Base-by-base conservation (phyloP, 2,113 vertebrate genomes). In the Cromileptes altivelis region DNA sequence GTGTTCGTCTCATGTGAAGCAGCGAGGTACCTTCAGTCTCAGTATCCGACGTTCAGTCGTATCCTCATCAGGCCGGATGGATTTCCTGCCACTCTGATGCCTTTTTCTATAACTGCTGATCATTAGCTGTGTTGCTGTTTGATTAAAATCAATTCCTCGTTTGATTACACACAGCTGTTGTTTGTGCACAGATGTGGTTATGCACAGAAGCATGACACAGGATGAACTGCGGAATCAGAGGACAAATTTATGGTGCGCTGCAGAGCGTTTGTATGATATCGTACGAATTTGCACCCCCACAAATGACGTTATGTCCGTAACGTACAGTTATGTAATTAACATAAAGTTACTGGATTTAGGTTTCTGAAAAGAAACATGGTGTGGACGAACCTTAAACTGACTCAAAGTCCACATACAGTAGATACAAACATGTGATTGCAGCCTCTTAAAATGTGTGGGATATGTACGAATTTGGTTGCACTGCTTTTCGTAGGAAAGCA, bases 111-210 rank as follows among this genome's bases (percentile, higher is more conserved):
- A 81, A 85, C 75, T 33, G 73, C 33, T 79, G 42, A 81, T 91
- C 86, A 89, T 88, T 82, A 70, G 75, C 80, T 57, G 45, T 57
- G 65, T 49, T 69, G 75, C 60, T 12, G 0, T 90, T 84, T 68
- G 69, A 79, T 85, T 85, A 56, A 76, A 91, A 91, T 89, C 82
- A 70, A 83, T 92, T 67, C 19, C 42, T 57, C 60, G 15, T 83
- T 85, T 85, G 61, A 47, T 85, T 72, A 70, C 12, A 55, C 23
- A 45, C 72, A 63, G 64, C 61, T 72, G 68, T 55, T 75, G 47
- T 55, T 58, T 79, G 64, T 62, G 61, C 45, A 82, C 61, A 70
- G 18, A 42, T 15, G 23, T 53, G 21, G 56, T 19, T 52, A 21
- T 37, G 45, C 15, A 63, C 40, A 63, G 57, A 56, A 64, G 56